These are phyloP conservation scores for Xiphorhynchus erythropygius DNA, from an alignment of 2,797 vertebrate genomes.

Conservation along the genomic window DNA sequence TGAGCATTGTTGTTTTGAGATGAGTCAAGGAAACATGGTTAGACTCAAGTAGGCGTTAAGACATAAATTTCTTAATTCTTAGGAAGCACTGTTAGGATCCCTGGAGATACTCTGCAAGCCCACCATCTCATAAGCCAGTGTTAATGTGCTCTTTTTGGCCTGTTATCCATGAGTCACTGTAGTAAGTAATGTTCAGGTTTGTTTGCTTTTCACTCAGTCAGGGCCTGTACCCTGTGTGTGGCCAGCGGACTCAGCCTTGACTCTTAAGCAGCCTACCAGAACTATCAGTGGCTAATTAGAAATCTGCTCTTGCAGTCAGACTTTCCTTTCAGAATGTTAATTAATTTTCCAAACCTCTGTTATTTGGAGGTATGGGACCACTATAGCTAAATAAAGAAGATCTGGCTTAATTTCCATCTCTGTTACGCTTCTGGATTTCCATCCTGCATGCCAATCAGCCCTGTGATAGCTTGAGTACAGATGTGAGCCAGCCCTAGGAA, in stretches of 20 bases:
- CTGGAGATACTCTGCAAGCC: not conserved
- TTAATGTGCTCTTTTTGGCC: not conserved
- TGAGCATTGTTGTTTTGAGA: not conserved
- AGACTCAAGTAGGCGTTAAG: not conserved
- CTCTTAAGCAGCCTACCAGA: not conserved
- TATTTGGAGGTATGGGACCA: not conserved
- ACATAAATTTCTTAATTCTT: not conserved
- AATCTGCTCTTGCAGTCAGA: not conserved
- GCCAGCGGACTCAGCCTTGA: not conserved
- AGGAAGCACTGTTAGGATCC: fast-evolving
- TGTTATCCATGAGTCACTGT: not conserved
- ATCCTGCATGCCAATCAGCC: not conserved
- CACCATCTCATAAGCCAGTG: not conserved
- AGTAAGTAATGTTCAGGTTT: not conserved
- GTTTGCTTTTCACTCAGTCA: not conserved
- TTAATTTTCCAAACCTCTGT: conserved; percentile 27
- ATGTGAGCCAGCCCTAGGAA: not conserved
- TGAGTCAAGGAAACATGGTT: not conserved
- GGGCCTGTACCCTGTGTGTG: fast-evolving
- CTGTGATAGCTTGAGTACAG: not conserved
- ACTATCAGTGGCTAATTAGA: not conserved
- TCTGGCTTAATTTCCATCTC: not conserved
- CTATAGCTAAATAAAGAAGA: not conserved
- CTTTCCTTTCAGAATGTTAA: conserved; percentile 38
- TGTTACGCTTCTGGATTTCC: not conserved